Conservation (phyloP, 2,797 vertebrate species). For the Rhinophrynus dorsalis region DNA sequence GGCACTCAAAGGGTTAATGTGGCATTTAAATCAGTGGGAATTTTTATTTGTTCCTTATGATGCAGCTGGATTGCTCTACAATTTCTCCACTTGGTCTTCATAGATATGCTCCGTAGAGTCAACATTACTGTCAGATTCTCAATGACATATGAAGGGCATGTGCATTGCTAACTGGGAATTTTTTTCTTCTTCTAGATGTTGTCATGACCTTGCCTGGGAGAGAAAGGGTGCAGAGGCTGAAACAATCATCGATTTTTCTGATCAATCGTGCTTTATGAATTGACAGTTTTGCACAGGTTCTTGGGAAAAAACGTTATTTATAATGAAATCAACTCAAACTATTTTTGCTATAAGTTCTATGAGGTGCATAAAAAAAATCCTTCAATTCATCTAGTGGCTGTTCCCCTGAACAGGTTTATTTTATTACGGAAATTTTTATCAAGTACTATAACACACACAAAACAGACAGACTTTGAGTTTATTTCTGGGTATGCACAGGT, state of each 20-base stretch:
- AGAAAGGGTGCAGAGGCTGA: slow-evolving; percentile 76
- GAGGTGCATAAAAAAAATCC: slow-evolving; percentile 85
- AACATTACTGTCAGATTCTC: too few species aligned
- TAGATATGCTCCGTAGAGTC: too few species aligned
- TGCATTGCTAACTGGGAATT: too few species aligned
- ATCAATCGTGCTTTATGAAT: slow-evolving; percentile 89
- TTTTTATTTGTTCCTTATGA: too few species aligned
- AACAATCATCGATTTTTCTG: slow-evolving; percentile 91
- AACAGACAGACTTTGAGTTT: slow-evolving; percentile 74
- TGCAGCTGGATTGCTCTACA: too few species aligned
- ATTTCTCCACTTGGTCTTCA: too few species aligned
- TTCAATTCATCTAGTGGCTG: slow-evolving; percentile 90
- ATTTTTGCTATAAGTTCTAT: slow-evolving; percentile 95
- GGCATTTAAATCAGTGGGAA: too few species aligned
- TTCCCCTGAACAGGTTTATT: slow-evolving; percentile 93
- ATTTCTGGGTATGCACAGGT: slow-evolving; percentile 78
- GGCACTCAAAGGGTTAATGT: too few species aligned
- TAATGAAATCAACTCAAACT: slow-evolving; percentile 90
- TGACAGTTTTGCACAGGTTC: slow-evolving; percentile 93
- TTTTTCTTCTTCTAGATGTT: slow-evolving; percentile 68
- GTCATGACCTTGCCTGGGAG: slow-evolving; percentile 71
- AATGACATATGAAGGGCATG: too few species aligned
- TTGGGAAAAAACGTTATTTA: slow-evolving; percentile 84
- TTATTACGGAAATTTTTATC: slow-evolving; percentile 96
- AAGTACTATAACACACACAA: slow-evolving; percentile 78